Evolutionary conservation across 2,113 vertebrate species (phyloP), one percentile per base, ranked within the genome.

Genomic region (Corythornis cristatus): DNA sequence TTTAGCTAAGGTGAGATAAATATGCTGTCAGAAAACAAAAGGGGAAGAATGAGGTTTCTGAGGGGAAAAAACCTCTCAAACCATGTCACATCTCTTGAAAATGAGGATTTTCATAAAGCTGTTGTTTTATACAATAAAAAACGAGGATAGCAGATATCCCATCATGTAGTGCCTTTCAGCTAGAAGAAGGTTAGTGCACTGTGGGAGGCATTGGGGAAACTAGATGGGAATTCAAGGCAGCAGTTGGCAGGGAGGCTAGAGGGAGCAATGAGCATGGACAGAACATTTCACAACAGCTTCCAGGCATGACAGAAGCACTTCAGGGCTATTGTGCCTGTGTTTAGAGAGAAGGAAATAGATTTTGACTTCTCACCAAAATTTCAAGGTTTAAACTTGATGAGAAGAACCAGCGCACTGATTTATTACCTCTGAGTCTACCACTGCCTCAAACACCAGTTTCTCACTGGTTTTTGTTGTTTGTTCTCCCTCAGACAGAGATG

Each of bases 1-100:
- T 64, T 91, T 93, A 89, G 75, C 37, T 84, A 91, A 93, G 91
- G 81, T 85, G 46, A 95, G 66, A 95, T 65, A 89, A 89, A 93
- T 76, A 85, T 26, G 54, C 31, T 95, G 86, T 73, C 89, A 91
- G 56, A 66, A 72, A 42, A 62, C 42, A 83, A 86, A 80, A 40
- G 43, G 29, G 23, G 33, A 72, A 25, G 23, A 84, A 93, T 29
- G 12, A 87, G 21, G 50, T 61, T 93, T 89, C 66, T 23, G 45
- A 83, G 42, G 28, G 4, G 29, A 57, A 87, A 82, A 91, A 89
- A 11, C 20, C 23, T 83, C 73, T 79, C 29, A 68, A 87, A 76
- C 33, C 22, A 42, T 26, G 46, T 43, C 56, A 54, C 60, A 74
- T 28, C n/a, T 66, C 31, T 61, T 53, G 16, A 87, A 92, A 95